Conservation (phyloP, 2,888 invertebrate species). For the Leucophenga montana region DNA sequence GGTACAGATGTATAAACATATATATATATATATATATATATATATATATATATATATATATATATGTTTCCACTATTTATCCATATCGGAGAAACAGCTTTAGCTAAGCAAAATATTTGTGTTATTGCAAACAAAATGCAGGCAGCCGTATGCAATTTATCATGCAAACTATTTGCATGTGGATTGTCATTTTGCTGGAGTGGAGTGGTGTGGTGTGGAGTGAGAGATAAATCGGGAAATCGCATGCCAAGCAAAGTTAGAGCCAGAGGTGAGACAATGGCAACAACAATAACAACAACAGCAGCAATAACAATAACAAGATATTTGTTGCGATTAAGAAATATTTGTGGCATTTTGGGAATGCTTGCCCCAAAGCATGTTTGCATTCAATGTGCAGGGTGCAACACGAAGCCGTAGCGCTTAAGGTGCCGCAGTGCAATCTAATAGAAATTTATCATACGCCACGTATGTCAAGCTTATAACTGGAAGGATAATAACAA, state of each 20-base stretch:
- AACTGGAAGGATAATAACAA: background rate
- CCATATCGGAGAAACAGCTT: background rate
- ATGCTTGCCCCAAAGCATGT: background rate
- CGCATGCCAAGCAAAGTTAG: slow-evolving; percentile 5
- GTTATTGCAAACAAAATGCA: slow-evolving; percentile 34
- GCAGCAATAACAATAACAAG: background rate
- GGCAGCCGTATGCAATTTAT: slow-evolving; percentile 56
- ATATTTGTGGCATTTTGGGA: slow-evolving; percentile 28
- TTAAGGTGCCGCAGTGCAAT: slow-evolving; percentile 42
- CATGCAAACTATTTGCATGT: slow-evolving; percentile 53
- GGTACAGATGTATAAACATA: too few species aligned
- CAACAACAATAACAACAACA: slow-evolving; percentile 18
- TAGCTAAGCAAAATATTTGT: slow-evolving; percentile 26
- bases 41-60: too few species aligned
- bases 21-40: too few species aligned
- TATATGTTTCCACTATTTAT: too few species aligned
- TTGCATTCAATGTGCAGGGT: background rate
- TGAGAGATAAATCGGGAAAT: background rate
- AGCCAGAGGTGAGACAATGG: slow-evolving; percentile 15
- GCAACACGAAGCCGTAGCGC: slow-evolving; percentile 5
- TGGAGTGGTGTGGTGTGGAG: slow-evolving; percentile 20
- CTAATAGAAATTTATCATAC: slow-evolving; percentile 51
- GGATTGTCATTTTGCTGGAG: slow-evolving; percentile 42
- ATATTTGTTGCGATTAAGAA: slow-evolving; percentile 41
- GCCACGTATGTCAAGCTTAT: slow-evolving; percentile 39